Conservation (phyloP, 2,888 invertebrate species). For the Coecobrya sp. region DNA sequence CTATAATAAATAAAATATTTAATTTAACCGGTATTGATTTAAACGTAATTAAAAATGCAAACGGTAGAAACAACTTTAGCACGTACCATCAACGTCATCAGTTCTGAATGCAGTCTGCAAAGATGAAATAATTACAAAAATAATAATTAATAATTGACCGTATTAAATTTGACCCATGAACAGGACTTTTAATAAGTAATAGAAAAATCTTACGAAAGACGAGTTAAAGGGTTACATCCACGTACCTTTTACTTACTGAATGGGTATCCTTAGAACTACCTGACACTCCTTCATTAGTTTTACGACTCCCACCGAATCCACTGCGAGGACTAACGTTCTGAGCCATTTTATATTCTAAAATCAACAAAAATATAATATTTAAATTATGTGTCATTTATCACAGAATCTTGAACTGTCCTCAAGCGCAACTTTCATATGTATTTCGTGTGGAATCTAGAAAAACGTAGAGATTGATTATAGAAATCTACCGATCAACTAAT, state of each 20-base stretch:
- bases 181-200: neutral
- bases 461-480: too few species aligned
- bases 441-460: too few species aligned
- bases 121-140: slow-evolving; percentile 70
- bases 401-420: neutral
- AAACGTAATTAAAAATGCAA: slow-evolving; percentile 22
- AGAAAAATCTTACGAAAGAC: neutral
- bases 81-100: slow-evolving; percentile 94
- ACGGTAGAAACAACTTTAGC: neutral
- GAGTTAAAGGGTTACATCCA: slow-evolving; percentile 71
- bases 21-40: slow-evolving; percentile 1
- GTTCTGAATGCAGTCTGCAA: slow-evolving; percentile 94
- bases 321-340: slow-evolving; percentile 93
- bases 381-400: neutral
- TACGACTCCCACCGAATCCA: slow-evolving; percentile 87
- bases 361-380: neutral
- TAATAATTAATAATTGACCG: slow-evolving; percentile 18
- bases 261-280: slow-evolving; percentile 93
- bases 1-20: slow-evolving; percentile 85
- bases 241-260: slow-evolving; percentile 96
- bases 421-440: neutral
- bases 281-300: slow-evolving; percentile 94
- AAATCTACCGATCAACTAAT: too few species aligned
- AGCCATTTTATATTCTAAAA: slow-evolving; percentile 90
- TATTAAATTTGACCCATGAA: slow-evolving; percentile 40